Base-by-base conservation (phyloP, 2,888 invertebrate genomes). In the Caenorhabditis panamensis region DNA sequence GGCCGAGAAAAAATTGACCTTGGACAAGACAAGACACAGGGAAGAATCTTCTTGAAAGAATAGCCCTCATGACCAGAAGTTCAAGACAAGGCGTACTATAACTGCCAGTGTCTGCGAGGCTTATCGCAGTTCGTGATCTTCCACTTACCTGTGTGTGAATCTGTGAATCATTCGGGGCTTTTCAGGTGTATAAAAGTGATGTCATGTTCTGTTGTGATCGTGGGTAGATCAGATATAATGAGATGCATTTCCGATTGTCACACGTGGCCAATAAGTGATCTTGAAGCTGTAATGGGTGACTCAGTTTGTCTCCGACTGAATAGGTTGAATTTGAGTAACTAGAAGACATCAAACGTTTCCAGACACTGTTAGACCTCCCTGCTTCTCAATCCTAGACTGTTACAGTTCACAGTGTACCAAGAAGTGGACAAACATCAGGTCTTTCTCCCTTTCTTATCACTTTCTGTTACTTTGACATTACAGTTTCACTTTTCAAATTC, bases 101-200 rank as follows among this genome's bases (percentile, higher is more conserved):
- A n/a, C n/a, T n/a, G n/a, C n/a, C n/a, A n/a, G n/a, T n/a, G n/a
- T n/a, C n/a, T n/a, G n/a, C n/a, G n/a, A n/a, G n/a, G 9, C 51
- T 73, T 73, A 73, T 73, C 73, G 73, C 36, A 63, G 73, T 59
- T 64, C 64, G 59, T 73, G 73, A 73, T 73, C 73, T 58, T 26
- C 20, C 4, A 2, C 5, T 20, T 31, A 8, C 37, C 37, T 31
- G 31, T 6, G 31, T 31, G 31, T 28, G n/a, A n/a, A n/a, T n/a
- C n/a, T n/a, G n/a, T 58, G 58, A 58, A 8, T 58, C 58, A 58
- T 20, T 9, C 1, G 8, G 26, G 20, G n/a, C 28, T 24, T 20
- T 20, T 61, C 20, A 53, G 54, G 26, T 54, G 26, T 37, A 9
- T n/a, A n/a, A n/a, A 31, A 18, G 58, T 72, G 72, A 72, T 72